Conservation (phyloP, 2,888 invertebrate genomes). For the Chorisops tibialis region DNA sequence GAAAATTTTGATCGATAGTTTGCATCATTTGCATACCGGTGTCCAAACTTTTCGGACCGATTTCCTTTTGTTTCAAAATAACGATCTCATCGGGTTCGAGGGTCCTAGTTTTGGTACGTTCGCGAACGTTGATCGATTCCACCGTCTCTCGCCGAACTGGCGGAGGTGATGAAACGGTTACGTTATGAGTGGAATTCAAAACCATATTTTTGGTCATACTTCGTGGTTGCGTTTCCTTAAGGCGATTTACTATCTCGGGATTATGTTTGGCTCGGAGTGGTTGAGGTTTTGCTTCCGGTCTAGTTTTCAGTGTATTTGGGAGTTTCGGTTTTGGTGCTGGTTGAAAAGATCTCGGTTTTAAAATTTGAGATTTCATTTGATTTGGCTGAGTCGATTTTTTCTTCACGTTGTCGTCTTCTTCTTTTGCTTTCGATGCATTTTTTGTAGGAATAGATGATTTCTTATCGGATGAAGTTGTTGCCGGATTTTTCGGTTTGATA, state of each 20-base stretch:
- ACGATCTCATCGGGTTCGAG: slow-evolving; percentile 45
- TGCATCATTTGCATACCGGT: no score
- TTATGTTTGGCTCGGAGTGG: slow-evolving; percentile 15
- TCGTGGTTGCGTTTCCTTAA: background rate
- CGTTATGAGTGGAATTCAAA: slow-evolving; percentile 48
- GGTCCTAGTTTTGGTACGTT: slow-evolving; percentile 40
- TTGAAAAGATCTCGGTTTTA: background rate
- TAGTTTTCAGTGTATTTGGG: background rate
- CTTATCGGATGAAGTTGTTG: background rate
- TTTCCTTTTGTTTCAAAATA: slow-evolving; percentile 40
- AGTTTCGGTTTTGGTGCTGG: background rate
- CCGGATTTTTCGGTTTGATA: background rate
- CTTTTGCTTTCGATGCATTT: no score
- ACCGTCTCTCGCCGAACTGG: slow-evolving; percentile 38
- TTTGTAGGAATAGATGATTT: background rate
- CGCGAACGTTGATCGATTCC: slow-evolving; percentile 10
- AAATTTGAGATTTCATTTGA: background rate
- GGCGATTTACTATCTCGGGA: slow-evolving; percentile 18
- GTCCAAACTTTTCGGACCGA: slow-evolving; percentile 34
- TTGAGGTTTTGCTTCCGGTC: background rate
- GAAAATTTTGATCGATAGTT: no score
- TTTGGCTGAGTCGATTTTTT: no score
- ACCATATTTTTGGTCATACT: slow-evolving; percentile 43
- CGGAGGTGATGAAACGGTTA: slow-evolving; percentile 50
- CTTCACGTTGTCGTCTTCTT: no score